These are phyloP conservation scores for Holotrichia oblita DNA, from an alignment of 1,140 invertebrate species.

Conservation along the genomic window DNA sequence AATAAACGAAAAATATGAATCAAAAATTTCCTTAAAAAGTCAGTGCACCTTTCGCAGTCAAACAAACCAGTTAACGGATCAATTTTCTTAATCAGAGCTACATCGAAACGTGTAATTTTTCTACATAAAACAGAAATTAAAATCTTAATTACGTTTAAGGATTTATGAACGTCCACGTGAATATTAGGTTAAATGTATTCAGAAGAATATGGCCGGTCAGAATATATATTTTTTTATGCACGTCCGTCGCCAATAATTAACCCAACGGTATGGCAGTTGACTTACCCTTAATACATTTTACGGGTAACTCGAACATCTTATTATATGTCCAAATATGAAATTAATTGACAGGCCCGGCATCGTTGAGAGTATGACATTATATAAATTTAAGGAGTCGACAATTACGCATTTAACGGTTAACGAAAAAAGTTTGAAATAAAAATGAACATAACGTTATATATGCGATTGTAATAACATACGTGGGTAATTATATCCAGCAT, in stretches of 20 bases:
- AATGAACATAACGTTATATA: background rate
- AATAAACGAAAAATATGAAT: too few relatives aligned
- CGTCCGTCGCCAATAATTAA: background rate
- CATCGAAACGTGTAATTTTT: background rate
- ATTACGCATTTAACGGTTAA: conserved; percentile 4
- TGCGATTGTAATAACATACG: background rate
- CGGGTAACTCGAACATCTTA: background rate
- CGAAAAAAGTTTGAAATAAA: conserved; percentile 14
- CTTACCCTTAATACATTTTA: background rate
- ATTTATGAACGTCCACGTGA: background rate
- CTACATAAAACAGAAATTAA: conserved; percentile 5
- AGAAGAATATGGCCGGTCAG: background rate
- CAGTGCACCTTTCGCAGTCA: background rate
- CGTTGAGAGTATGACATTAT: background rate
- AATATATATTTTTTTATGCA: background rate
- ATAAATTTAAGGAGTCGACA: background rate
- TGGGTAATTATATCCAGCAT: background rate
- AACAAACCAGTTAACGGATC: background rate
- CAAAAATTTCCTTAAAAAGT: too few relatives aligned
- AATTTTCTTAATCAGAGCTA: background rate
- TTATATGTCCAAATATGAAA: conserved; percentile 14
- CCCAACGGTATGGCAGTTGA: background rate
- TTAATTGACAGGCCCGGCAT: background rate
- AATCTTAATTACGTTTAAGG: conserved; percentile 6
- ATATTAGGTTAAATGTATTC: background rate